Evolutionary conservation across 2,797 vertebrate species (phyloP).

Genomic region (Mastacembelus armatus): DNA sequence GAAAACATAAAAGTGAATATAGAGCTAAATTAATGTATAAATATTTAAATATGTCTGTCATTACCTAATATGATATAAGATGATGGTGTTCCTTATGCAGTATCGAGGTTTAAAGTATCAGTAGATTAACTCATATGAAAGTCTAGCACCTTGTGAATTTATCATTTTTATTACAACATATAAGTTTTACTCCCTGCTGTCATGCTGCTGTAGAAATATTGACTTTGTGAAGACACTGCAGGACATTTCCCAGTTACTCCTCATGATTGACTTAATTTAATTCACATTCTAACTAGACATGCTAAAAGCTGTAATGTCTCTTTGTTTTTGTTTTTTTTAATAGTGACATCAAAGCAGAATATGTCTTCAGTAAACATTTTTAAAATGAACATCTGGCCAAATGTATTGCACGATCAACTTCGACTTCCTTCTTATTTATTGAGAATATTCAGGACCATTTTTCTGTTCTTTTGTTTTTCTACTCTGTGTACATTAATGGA

Average conservation of each 20-base stretch:
- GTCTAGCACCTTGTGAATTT: constrained; percentile 17
- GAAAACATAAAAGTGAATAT: constrained; percentile 56
- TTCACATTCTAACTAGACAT: constrained; percentile 28
- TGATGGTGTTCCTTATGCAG: constrained; percentile 21
- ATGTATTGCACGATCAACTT: background rate
- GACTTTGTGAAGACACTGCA: constrained; percentile 36
- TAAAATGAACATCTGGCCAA: background rate
- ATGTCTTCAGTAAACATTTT: background rate
- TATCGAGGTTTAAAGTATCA: constrained; percentile 37
- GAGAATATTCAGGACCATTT: background rate
- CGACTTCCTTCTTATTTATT: too few relatives aligned
- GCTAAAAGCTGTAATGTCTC: constrained; percentile 13
- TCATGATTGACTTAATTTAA: constrained; percentile 6
- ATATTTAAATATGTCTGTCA: constrained; percentile 24
- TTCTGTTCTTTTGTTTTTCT: background rate
- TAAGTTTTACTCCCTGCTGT: constrained; percentile 12
- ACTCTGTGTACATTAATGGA: background rate
- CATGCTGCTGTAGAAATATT: constrained; percentile 5
- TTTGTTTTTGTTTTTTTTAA: constrained; percentile 11
- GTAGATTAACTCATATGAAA: constrained; percentile 45
- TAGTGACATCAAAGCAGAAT: constrained; percentile 24
- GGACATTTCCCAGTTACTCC: constrained; percentile 34
- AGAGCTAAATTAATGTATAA: constrained; percentile 48
- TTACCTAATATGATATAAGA: too few relatives aligned
- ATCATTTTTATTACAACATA: constrained; percentile 43